Percentiles rank a stretch among this genome's conserved stretches.
Evolutionary conservation across 2,113 vertebrate genomes (phyloP).

Genomic region (Clarias macrocephalus): DNA sequence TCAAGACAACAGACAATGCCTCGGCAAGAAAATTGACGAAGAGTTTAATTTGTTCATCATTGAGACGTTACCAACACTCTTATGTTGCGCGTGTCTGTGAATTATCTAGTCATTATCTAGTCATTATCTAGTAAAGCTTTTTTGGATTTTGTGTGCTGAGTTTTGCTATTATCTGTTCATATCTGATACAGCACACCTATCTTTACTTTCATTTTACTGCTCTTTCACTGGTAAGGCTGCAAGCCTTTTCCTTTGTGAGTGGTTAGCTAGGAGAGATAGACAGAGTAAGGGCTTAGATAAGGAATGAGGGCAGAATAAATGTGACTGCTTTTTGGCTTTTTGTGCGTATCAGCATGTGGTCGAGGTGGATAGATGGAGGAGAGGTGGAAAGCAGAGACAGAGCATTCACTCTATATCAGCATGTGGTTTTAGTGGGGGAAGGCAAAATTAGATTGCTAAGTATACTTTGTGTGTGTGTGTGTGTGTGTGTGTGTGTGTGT

Average conservation of each 20-base stretch:
- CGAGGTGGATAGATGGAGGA: slow-evolving; percentile 37
- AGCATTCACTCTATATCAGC: slow-evolving; percentile 45
- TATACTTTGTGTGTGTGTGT: slow-evolving; percentile 2
- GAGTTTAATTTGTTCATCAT: neutral
- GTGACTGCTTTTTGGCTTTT: slow-evolving; percentile 24
- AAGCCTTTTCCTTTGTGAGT: slow-evolving; percentile 18
- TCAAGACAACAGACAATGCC: neutral
- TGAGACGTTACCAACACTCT: neutral
- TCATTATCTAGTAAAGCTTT: neutral
- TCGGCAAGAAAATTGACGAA: neutral
- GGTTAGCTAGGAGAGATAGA: slow-evolving; percentile 36
- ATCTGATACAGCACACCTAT: neutral
- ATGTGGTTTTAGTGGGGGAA: slow-evolving; percentile 47
- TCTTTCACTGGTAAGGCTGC: neutral
- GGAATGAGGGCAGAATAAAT: slow-evolving; percentile 40
- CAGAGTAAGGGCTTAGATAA: slow-evolving; percentile 16
- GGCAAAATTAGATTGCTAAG: slow-evolving; percentile 36
- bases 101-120: neutral
- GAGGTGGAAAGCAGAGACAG: slow-evolving; percentile 41
- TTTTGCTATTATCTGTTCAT: neutral
- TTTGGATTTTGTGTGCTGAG: slow-evolving; percentile 14
- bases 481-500: neutral
- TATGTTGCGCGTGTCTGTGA: neutral
- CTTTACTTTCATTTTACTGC: slow-evolving; percentile 22
- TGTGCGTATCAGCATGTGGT: slow-evolving; percentile 48